Conservation (phyloP, 2,888 invertebrate genomes). For the Xestia sexstrigata region DNA sequence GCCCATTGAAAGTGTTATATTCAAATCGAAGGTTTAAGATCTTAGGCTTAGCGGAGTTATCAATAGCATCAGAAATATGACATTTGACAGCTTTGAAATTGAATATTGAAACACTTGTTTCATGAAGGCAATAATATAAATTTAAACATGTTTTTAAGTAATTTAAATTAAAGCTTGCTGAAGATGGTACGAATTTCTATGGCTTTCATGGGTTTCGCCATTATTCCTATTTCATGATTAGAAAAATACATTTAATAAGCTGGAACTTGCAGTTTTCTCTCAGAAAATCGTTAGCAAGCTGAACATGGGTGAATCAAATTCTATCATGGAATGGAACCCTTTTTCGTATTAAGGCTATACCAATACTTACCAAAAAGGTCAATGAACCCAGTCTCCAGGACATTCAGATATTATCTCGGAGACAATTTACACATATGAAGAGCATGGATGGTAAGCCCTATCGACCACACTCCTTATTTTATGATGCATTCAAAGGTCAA, state of each 20-base stretch:
- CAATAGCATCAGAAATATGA: background rate
- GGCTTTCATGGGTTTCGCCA: background rate
- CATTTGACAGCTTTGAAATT: background rate
- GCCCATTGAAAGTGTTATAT: background rate
- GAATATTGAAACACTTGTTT: background rate
- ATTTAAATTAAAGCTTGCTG: background rate
- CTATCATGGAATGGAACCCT: background rate
- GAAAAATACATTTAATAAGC: background rate
- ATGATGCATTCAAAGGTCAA: slow-evolving; percentile 74
- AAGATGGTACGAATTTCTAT: background rate
- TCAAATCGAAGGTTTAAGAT: background rate
- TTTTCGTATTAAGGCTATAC: background rate
- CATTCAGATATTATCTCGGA: background rate
- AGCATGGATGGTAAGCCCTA: background rate
- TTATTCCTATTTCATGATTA: no score
- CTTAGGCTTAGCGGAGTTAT: background rate
- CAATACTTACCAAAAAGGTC: background rate
- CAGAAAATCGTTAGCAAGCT: background rate
- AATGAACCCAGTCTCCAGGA: background rate
- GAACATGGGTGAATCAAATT: background rate
- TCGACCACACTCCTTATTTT: slow-evolving; percentile 16
- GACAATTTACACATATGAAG: background rate
- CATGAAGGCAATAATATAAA: background rate
- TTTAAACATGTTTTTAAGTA: background rate
- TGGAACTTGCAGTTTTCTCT: background rate